These are phyloP conservation scores for Colletes gigas DNA, from an alignment of 1,140 invertebrate genomes.

Conservation along the genomic window DNA sequence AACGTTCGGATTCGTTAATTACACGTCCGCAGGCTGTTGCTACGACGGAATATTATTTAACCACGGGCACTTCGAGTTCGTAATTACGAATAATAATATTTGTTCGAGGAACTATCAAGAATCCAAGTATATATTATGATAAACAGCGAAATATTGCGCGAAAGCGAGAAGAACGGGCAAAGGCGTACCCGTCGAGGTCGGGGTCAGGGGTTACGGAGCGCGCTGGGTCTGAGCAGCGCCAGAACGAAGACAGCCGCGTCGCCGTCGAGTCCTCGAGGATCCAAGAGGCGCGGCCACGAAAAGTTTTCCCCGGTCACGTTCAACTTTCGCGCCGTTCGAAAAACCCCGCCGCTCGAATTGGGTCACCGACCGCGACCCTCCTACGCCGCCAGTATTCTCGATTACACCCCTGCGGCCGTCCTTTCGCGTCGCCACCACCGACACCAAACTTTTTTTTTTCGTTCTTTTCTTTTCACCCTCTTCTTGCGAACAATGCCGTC, in stretches of 20 bases:
- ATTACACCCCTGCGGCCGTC: constrained; percentile 9
- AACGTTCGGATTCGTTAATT: no score
- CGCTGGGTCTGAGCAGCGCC: background rate
- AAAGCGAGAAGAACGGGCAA: no score
- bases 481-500: constrained; percentile 6
- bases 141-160: no score
- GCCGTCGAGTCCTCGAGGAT: constrained; percentile 8
- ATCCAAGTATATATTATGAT: no score
- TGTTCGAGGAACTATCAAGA: no score
- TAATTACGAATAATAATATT: no score
- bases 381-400: background rate
- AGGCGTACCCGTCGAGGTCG: background rate
- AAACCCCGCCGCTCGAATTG: constrained; percentile 69
- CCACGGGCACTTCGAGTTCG: no score
- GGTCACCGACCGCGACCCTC: constrained; percentile 70
- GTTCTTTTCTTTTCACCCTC: background rate
- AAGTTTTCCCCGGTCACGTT: constrained; percentile 76
- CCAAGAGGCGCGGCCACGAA: constrained; percentile 64
- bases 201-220: background rate
- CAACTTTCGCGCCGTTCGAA: constrained; percentile 74
- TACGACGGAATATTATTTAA: no score
- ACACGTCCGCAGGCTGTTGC: no score
- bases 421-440: constrained; percentile 18
- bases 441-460: constrained; percentile 4
- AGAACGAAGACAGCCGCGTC: constrained; percentile 8